A percentile compares a stretch with the other conserved stretches of the same genome.
phyloP scores from a whole-genome alignment of 2,888 invertebrate species.

The Hydrotaea diabolus region DNA sequence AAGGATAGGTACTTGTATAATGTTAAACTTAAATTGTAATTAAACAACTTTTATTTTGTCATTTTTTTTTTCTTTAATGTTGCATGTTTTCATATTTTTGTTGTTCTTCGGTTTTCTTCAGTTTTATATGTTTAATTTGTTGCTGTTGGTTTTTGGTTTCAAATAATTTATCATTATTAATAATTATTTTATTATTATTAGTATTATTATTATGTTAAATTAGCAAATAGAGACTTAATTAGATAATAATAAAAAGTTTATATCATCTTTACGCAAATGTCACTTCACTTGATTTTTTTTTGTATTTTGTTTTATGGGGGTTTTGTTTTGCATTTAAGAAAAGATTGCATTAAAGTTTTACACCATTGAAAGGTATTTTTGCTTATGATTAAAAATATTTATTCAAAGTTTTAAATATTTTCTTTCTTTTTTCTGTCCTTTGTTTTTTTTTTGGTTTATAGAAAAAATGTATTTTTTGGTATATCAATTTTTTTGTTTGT shows the following conservation, averaged over 20 bases:
- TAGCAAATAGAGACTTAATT: constrained; percentile 64
- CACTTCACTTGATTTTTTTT: constrained; percentile 28
- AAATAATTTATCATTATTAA: constrained; percentile 73
- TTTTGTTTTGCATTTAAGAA: constrained; percentile 64
- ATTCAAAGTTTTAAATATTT: constrained; percentile 68
- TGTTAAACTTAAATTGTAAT: constrained; percentile 66
- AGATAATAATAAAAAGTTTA: constrained; percentile 72
- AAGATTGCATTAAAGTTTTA: constrained; percentile 74
- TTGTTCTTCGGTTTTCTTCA: constrained; percentile 68
- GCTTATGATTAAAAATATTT: constrained; percentile 72
- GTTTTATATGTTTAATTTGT: constrained; percentile 78
- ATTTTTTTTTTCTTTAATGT: constrained; percentile 13
- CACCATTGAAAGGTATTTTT: constrained; percentile 72
- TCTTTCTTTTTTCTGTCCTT: constrained; percentile 36
- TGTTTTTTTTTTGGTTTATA: constrained; percentile 67
- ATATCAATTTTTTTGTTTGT: constrained; percentile 69
- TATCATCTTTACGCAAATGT: constrained; percentile 53
- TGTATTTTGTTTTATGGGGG: constrained; percentile 44
- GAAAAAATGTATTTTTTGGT: constrained; percentile 64
- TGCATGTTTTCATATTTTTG: constrained; percentile 8
- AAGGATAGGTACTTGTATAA: constrained; percentile 79
- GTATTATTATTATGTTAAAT: constrained; percentile 77
- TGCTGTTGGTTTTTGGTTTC: constrained; percentile 70
- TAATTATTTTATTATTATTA: constrained; percentile 74
- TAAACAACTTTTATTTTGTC: constrained; percentile 60